Percentiles rank a stretch among this genome's conserved stretches.
These are phyloP conservation scores for Leucozona laternaria DNA, from an alignment of 2,888 invertebrate genomes.

Conservation along the genomic window DNA sequence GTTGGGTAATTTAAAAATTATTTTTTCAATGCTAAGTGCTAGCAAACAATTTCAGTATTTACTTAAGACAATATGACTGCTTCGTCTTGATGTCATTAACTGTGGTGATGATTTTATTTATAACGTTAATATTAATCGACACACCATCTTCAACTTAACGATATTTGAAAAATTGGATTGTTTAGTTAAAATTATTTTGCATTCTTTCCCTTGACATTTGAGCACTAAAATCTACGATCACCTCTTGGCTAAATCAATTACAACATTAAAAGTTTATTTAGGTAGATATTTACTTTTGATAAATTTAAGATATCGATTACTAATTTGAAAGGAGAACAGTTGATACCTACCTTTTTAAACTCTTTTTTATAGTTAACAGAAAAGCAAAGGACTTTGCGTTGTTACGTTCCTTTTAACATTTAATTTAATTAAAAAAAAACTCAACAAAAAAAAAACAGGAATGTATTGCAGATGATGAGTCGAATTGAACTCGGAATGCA, in stretches of 20 bases:
- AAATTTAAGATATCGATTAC: background rate
- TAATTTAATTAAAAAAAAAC: no score
- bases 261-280: background rate
- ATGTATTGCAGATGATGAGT: no score
- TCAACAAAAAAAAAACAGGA: no score
- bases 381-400: no score
- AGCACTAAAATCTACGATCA: background rate
- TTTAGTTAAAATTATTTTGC: background rate
- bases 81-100: background rate
- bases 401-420: no score
- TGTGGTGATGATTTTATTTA: background rate
- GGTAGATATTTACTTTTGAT: background rate
- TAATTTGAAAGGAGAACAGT: background rate
- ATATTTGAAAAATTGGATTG: background rate
- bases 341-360: no score
- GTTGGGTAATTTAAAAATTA: no score
- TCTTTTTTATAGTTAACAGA: no score
- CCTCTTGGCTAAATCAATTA: background rate
- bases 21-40: constrained; percentile 15
- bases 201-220: background rate
- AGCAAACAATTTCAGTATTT: background rate
- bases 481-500: no score
- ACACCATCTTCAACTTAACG: background rate
- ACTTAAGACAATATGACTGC: no score
- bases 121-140: background rate